Evolutionary conservation across 2,797 vertebrate genomes (phyloP), one percentile per base, ranked within the genome.

Genomic region (Anas acuta): DNA sequence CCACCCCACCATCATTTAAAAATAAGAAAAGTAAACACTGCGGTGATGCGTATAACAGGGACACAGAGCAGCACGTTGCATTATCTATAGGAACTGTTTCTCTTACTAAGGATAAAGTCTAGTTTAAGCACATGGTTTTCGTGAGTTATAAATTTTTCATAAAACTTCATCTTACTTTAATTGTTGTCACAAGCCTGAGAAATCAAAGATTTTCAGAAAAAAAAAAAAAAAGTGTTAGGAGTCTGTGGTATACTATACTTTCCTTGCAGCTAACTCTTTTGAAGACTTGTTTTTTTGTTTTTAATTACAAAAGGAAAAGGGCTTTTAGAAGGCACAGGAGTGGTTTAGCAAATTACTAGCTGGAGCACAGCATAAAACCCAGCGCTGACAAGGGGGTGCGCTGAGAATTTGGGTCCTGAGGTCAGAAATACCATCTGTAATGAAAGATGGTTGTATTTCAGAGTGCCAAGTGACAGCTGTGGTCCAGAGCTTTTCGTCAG

Each of bases 341-440:
- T 33, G 85, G 91, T 94, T 96, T 94, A 96, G 94, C 91, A 95
- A 96, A 97, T 96, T 89, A 90, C 76, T 64, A 47, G 94, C 96
- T 95, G 4, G 7, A 91, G 93, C 89, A 86, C 41, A 76, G 9
- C 78, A 16, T 18, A 92, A 94, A 92, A 57, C 81, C 80, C 57
- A 33, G 37, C 5, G 28, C 79, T 7, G 2, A 79, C 51, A 26
- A 86, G 78, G 76, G 53, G 71, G 43, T 51, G 65, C 11, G 0
- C 75, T 95, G 56, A 62, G 88, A 91, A 96, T 93, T 95, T 95
- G 32, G 41, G 66, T 77, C 73, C 85, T 82, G 95, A 97, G 96
- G 96, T 94, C 90, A 60, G 33, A 67, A 91, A 81, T 21, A 78
- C 88, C 95, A 94, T 93, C 89, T 92, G 95, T 89, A 96, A 92